Conservation (phyloP, 2,888 invertebrate genomes). For the Prenolepis imparis region DNA sequence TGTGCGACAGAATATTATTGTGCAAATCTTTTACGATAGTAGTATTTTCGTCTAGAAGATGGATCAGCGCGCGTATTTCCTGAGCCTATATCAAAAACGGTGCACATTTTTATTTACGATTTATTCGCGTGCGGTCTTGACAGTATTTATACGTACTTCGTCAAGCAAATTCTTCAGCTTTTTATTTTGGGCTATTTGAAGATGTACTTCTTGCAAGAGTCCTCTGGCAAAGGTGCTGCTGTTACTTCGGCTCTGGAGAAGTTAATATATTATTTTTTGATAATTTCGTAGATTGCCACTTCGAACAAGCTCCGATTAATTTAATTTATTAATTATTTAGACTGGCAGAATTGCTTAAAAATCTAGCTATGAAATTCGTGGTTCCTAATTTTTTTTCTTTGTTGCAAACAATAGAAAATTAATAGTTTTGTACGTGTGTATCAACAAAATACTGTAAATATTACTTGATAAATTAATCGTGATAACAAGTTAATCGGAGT, state of each 20-base stretch:
- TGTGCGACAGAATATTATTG: constrained; percentile 85
- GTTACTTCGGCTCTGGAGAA: constrained; percentile 76
- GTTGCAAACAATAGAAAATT: neutral
- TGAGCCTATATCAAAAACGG: constrained; percentile 80
- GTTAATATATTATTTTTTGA: neutral
- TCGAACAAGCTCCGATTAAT: neutral
- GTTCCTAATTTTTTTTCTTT: neutral
- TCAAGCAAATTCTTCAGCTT: constrained; percentile 81
- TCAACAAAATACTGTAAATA: neutral
- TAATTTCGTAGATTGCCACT: neutral
- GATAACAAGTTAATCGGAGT: neutral
- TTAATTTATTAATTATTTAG: neutral
- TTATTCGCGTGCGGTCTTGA: neutral
- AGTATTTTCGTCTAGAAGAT: constrained; percentile 82
- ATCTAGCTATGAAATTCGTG: neutral
- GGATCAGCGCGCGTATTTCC: constrained; percentile 83
- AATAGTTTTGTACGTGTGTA: neutral
- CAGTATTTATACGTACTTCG: constrained; percentile 79
- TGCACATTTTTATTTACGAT: constrained; percentile 56
- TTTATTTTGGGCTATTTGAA: constrained; percentile 80
- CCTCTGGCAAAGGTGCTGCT: constrained; percentile 77
- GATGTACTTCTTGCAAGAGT: constrained; percentile 81
- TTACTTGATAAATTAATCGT: neutral
- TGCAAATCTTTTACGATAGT: constrained; percentile 86
- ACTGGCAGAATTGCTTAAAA: neutral